A percentile compares a stretch with the other conserved stretches of the same genome.
These are phyloP conservation scores for Eupeodes luniger DNA, from an alignment of 2,888 invertebrate species.

Conservation along the genomic window DNA sequence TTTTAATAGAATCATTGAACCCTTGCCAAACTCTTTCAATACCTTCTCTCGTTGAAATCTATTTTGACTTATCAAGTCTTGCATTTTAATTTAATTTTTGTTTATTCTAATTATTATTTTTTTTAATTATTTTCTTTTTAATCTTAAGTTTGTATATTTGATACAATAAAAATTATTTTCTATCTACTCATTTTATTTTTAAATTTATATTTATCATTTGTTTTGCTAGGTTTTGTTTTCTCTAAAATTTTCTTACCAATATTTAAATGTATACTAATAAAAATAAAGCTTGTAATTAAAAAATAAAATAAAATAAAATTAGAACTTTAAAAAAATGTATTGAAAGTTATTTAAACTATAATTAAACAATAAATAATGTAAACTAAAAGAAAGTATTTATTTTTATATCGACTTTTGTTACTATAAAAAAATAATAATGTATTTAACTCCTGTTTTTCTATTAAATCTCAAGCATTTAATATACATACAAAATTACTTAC, in stretches of 20 bases:
- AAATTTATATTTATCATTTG: neutral
- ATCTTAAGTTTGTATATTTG: too few relatives aligned
- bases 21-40: too few relatives aligned
- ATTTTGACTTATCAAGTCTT: too few relatives aligned
- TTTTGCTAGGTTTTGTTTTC: neutral
- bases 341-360: slow-evolving; percentile 29
- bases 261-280: slow-evolving; percentile 62
- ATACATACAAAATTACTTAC: slow-evolving; percentile 26
- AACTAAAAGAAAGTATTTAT: slow-evolving; percentile 63
- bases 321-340: slow-evolving; percentile 35
- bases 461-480: slow-evolving; percentile 45
- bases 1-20: too few relatives aligned
- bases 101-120: too few relatives aligned
- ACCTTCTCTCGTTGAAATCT: too few relatives aligned
- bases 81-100: too few relatives aligned
- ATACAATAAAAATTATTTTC: too few relatives aligned
- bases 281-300: slow-evolving; percentile 33
- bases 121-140: too few relatives aligned
- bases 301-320: slow-evolving; percentile 33
- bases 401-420: slow-evolving; percentile 76
- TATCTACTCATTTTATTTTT: neutral
- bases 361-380: slow-evolving; percentile 41
- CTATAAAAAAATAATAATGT: slow-evolving; percentile 38
- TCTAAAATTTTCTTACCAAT: slow-evolving; percentile 39
- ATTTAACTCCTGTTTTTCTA: slow-evolving; percentile 65